A percentile compares a stretch with the other conserved stretches of the same genome.
These are phyloP conservation scores for Rhagoletis zephyria DNA, from an alignment of 1,140 invertebrate genomes.

Conservation along the genomic window DNA sequence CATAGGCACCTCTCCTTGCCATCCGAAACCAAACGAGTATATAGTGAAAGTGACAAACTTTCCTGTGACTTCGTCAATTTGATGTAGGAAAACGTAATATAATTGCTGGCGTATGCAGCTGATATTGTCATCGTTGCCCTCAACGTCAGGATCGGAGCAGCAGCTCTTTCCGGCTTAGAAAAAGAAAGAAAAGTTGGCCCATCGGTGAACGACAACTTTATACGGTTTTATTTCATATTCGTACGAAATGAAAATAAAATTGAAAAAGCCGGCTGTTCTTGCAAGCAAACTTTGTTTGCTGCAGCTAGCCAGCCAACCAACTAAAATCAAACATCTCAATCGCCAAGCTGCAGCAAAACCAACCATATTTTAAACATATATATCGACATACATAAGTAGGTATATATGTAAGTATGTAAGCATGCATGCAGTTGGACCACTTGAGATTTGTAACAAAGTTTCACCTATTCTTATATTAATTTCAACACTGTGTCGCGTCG, in stretches of 20 bases:
- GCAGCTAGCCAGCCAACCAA: neutral
- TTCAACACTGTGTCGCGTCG: constrained; percentile 39
- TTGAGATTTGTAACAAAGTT: constrained; percentile 49
- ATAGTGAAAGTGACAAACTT: no score
- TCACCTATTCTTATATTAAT: constrained; percentile 51
- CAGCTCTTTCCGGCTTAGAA: no score
- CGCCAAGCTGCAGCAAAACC: neutral
- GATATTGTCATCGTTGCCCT: no score
- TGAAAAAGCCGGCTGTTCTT: neutral
- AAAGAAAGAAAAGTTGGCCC: no score
- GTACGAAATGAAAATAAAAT: neutral
- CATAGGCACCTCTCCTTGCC: no score
- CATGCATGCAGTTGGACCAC: neutral
- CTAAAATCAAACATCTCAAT: neutral
- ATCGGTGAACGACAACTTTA: no score
- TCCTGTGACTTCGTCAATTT: no score
- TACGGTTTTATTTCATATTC: neutral
- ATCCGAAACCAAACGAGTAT: no score
- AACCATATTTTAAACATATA: neutral
- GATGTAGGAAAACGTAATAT: no score
- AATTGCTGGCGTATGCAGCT: no score
- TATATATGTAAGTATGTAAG: neutral
- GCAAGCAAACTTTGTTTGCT: neutral
- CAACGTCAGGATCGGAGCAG: no score
- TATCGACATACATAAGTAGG: neutral